These are phyloP conservation scores for Regulus satrapa DNA, from an alignment of 2,113 vertebrate genomes.

Conservation along the genomic window DNA sequence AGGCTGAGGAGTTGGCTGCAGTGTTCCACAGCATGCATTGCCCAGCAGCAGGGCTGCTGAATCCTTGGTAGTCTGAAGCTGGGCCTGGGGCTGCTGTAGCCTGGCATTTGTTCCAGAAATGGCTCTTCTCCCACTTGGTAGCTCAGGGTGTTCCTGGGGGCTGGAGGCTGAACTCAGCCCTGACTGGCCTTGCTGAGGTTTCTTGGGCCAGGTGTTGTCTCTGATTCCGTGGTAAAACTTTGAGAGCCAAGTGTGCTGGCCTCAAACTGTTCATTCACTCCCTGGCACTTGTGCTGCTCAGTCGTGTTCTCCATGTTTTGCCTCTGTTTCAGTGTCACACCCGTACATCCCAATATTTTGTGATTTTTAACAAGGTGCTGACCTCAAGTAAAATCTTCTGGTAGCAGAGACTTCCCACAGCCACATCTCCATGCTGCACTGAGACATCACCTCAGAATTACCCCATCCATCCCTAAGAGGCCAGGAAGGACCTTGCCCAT, in stretches of 20 bases:
- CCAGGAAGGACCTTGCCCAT: neutral
- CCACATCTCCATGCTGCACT: neutral
- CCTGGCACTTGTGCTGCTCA: neutral
- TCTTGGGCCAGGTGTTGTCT: neutral
- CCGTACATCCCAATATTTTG: neutral
- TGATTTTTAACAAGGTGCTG: neutral
- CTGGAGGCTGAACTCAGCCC: neutral
- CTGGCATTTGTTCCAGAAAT: fast-evolving
- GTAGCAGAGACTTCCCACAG: neutral
- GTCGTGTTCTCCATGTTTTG: fast-evolving
- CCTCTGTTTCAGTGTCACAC: neutral
- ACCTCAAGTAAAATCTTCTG: neutral
- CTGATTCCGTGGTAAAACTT: neutral
- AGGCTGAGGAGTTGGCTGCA: neutral
- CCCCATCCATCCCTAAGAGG: neutral
- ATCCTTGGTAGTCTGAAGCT: neutral
- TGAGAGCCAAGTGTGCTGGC: neutral
- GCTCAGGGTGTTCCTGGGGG: neutral
- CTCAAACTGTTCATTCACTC: neutral
- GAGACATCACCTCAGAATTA: neutral
- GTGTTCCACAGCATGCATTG: neutral
- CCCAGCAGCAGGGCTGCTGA: neutral
- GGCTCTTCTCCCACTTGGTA: neutral
- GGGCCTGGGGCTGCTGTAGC: neutral
- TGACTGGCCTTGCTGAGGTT: neutral